These are phyloP conservation scores for Pseudomyrmex flavicornis DNA, from an alignment of 1,140 invertebrate genomes.

Conservation along the genomic window DNA sequence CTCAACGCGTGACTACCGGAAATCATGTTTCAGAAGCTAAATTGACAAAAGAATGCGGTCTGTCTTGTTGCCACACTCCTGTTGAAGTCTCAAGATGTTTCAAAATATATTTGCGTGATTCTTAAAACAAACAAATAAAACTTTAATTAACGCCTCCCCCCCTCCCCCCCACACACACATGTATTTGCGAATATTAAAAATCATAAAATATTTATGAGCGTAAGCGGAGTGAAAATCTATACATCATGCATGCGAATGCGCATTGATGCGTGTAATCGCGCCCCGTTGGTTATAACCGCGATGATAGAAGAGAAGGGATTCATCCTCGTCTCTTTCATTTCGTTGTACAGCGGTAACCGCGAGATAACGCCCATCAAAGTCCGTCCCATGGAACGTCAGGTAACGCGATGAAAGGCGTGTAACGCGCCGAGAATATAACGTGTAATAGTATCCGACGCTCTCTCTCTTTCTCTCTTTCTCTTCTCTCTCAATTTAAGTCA, in stretches of 20 bases:
- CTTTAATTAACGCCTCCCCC: no score
- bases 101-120: not conserved
- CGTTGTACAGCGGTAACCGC: not conserved
- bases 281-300: not conserved
- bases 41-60: not conserved
- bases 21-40: slow-evolving; percentile 10
- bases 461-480: no score
- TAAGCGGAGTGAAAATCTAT: not conserved
- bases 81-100: not conserved
- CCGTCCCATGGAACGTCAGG: not conserved
- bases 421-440: not conserved
- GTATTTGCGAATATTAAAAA: not conserved
- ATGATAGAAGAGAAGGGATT: not conserved
- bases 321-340: not conserved
- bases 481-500: slow-evolving; percentile 1
- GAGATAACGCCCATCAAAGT: not conserved
- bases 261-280: not conserved
- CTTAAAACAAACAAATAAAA: not conserved
- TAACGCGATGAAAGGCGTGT: not conserved
- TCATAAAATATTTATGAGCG: not conserved
- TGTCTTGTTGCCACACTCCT: not conserved
- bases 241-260: not conserved
- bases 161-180: no score
- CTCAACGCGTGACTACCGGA: not conserved
- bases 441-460: not conserved